A percentile compares a stretch with the other conserved stretches of the same genome.
phyloP scores from a whole-genome alignment of 2,113 vertebrate genomes.

The Bucco capensis region DNA sequence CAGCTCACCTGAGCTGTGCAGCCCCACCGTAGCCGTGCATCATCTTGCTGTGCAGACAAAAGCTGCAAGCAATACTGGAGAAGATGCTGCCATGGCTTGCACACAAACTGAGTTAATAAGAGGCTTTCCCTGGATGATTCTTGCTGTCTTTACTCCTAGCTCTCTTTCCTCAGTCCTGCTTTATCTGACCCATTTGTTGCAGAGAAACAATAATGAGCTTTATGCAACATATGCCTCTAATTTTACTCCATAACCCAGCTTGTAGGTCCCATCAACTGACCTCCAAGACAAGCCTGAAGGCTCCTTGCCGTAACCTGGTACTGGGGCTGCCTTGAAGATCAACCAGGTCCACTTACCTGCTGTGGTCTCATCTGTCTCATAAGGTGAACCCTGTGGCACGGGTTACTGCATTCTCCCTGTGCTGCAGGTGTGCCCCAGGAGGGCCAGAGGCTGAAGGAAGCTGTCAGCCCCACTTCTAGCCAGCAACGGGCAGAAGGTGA shows the following conservation, averaged over 20 bases:
- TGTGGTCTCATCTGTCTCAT: fast-evolving
- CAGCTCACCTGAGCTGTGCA: background rate
- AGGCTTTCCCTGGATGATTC: background rate
- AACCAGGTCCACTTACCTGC: fast-evolving
- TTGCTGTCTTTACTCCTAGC: background rate
- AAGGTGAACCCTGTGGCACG: background rate
- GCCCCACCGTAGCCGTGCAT: background rate
- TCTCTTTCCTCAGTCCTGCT: background rate
- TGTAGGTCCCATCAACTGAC: background rate
- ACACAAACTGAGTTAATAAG: background rate
- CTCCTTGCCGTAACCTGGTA: background rate
- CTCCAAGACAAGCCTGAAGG: background rate
- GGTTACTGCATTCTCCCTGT: too few species aligned
- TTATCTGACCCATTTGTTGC: background rate
- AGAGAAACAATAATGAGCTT: background rate
- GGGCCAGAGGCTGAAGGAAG: background rate
- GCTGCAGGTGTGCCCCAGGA: fast-evolving
- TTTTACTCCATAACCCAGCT: background rate
- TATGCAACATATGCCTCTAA: background rate
- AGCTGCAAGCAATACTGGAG: background rate
- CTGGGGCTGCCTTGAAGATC: background rate
- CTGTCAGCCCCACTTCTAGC: background rate
- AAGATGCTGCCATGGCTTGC: background rate
- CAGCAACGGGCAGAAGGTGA: fast-evolving
- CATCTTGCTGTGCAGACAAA: background rate